Conservation (phyloP, 64 coral and sea anemone genomes). For the Hydrozoanthus tunicans region DNA sequence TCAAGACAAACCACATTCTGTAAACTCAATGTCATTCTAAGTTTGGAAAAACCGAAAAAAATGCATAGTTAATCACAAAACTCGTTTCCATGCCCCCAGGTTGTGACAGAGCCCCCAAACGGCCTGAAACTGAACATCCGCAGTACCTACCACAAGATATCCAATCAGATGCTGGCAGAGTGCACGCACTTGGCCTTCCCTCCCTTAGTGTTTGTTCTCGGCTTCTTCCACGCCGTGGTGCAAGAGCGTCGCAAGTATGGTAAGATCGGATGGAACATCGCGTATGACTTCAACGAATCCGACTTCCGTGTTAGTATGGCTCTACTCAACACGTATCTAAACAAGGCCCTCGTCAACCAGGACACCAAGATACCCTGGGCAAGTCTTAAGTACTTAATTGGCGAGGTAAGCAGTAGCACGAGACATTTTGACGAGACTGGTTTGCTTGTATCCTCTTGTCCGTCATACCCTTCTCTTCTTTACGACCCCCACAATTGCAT, state of each 20-base stretch:
- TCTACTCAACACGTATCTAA: slow-evolving; percentile 87
- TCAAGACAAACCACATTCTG: no score
- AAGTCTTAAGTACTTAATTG: slow-evolving; percentile 96
- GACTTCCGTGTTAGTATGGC: slow-evolving; percentile 98
- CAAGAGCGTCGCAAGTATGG: slow-evolving; percentile 98
- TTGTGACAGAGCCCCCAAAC: slow-evolving; percentile 97
- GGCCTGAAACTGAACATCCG: slow-evolving; percentile 96
- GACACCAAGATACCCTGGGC: slow-evolving; percentile 97
- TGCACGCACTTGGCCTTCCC: slow-evolving; percentile 87
- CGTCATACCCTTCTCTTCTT: no score
- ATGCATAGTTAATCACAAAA: not conserved
- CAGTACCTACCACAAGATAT: slow-evolving; percentile 98
- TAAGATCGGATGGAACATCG: slow-evolving; percentile 99
- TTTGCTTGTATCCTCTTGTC: not conserved
- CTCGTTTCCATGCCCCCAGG: slow-evolving; percentile 45
- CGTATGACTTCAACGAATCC: slow-evolving; percentile 98
- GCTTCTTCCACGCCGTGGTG: slow-evolving; percentile 95
- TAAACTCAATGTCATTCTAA: no score
- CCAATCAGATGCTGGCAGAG: slow-evolving; percentile 90
- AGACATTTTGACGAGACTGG: not conserved
- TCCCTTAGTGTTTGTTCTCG: slow-evolving; percentile 93
- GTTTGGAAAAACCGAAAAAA: not conserved
- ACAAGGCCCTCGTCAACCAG: slow-evolving; percentile 74
- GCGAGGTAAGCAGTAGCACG: slow-evolving; percentile 63
- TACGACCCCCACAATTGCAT: no score